Percentiles rank a stretch among this genome's conserved stretches.
Evolutionary conservation across 2,797 vertebrate genomes (phyloP).

Genomic region (Rhodeus uyekii): DNA sequence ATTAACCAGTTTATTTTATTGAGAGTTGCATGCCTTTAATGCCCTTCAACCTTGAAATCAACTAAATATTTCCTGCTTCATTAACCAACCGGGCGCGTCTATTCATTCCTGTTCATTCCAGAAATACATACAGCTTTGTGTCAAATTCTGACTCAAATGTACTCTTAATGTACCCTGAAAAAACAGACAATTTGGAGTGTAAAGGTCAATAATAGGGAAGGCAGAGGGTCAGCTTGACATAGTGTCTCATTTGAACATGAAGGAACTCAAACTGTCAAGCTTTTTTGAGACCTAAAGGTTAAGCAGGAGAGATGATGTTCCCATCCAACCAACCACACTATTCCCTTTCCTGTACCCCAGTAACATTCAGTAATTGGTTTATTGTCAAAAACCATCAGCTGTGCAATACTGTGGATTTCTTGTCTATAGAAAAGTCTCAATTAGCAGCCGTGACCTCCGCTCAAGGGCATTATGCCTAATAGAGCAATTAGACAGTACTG

Average conservation of each 20-base stretch:
- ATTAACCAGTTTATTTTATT: background rate
- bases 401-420: constrained; percentile 37
- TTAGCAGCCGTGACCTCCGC: constrained; percentile 4
- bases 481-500: constrained; percentile 37
- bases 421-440: constrained; percentile 15
- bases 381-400: constrained; percentile 66
- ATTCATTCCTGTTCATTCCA: background rate
- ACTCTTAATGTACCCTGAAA: background rate
- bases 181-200: background rate
- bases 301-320: constrained; percentile 61
- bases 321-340: constrained; percentile 67
- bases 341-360: constrained; percentile 65
- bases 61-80: background rate
- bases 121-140: background rate
- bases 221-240: constrained; percentile 8
- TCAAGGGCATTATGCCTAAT: constrained; percentile 34
- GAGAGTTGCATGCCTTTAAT: background rate
- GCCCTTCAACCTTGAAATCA: background rate
- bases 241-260: constrained; percentile 1
- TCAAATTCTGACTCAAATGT: constrained; percentile 5
- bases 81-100: background rate
- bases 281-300: constrained; percentile 8
- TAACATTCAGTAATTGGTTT: constrained; percentile 76
- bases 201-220: background rate
- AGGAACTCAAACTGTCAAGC: constrained; percentile 15